Base-by-base conservation (phyloP, 2,888 invertebrate genomes). In the Plagiodera versicolora region DNA sequence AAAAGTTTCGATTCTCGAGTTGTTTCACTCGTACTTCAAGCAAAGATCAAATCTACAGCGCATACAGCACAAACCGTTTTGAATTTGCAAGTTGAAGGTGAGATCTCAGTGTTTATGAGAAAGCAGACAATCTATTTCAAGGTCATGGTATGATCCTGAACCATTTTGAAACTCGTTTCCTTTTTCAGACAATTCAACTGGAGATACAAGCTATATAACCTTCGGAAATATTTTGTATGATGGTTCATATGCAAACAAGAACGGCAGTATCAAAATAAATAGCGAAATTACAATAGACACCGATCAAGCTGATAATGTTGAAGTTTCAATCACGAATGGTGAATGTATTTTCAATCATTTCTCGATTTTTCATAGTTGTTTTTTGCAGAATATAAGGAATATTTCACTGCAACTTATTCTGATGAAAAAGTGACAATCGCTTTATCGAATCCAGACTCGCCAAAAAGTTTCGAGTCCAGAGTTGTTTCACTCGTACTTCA, bases 21-120 rank as follows among this genome's bases (percentile, higher is more conserved):
- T 19, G 11, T 62, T 20, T 14, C 62, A 16, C 14, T 62, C 10
- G 4, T 44, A 16, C 30, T 62, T 1, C 28, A 11, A 14, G 62
- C 52, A n/a, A 28, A 35, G 30, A 47, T 59, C 18, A 32, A 35
- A 56, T 30, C 46, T 17, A 50, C 62, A n/a, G 11, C 30, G 1
- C 28, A 45, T 35, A 50, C 28, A 16, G 9, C 56, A 14, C 46
- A 17, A 4, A 30, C 59, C 14, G 20, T 62, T 10, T 16, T 62
- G 0, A 62, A 59, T 14, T 52, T 62, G 39, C 20, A 24, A 48
- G 47, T 62, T 2, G 35, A 35, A 28, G 11, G 61, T 62, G 32
- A 59, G 62, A 16, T 5, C 6, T 24, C 24, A 5, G 6, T 5
- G 4, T 24, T 24, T n/a, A n/a, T n/a, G n/a, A n/a, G n/a, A n/a